Base-by-base conservation (phyloP, 2,888 invertebrate species). In the Caenorhabditis plicata region DNA sequence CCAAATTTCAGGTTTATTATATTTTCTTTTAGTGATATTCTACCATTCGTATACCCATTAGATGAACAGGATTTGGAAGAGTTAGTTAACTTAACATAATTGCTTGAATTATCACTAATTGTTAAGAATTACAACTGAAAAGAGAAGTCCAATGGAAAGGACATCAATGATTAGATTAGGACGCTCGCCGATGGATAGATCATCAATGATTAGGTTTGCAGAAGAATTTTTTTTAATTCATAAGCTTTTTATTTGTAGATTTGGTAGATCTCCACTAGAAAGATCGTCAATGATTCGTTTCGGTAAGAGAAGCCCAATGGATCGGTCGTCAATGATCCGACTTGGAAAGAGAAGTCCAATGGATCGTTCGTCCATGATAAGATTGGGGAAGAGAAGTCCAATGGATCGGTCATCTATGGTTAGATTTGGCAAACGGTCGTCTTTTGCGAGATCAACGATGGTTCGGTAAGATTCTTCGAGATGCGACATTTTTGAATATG, bases 351-450 rank as follows among this genome's bases (percentile, higher is more conserved):
- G 70, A 11, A 50, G 57, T 8, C 70, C 70, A 17, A 62, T 71
- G 70, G 1, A 35, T 9, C 27, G 11, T n/a, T 38, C 5, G 25
- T 7, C 13, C 7, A 33, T 19, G 20, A 26, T 70, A n/a, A 56
- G 70, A 8, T 67, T 70, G 27, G 67, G 67, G 33, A 53, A 54
- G 27, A 42, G 53, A 29, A 54, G 53, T 2, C 54, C 60, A 17
- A 66, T 71, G 68, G 64, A 68, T 29, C 60, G 70, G 8, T 65
- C 70, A 2, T 52, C 67, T 9, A 70, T 70, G 67, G 64, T 70
- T 17, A 53, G 70, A 11, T 67, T 69, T 38, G 66, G 66, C 20
- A 31, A 33, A 23, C 11, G 60, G 17, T 48, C 60, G 17, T 50
- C 60, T 1, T 54, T 60, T 45, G 49, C 49, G 26, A 43, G 67